phyloP scores from a whole-genome alignment of 2,113 vertebrate species.

The Tetraodon nigroviridis region DNA sequence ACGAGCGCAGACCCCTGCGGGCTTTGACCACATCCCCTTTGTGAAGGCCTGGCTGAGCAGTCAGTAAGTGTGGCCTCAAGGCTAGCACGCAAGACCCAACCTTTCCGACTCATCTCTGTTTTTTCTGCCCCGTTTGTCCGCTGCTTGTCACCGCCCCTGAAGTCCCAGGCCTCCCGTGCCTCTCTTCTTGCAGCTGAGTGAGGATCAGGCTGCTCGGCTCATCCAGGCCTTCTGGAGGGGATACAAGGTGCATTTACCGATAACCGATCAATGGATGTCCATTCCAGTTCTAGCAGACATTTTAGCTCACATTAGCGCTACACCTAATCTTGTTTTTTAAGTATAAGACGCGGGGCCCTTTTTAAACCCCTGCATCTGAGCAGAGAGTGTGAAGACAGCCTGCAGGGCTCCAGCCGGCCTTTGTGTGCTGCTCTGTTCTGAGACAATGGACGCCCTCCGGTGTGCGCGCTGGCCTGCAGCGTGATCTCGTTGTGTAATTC shows the following conservation, averaged over 20 bases:
- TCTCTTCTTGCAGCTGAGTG: constrained; percentile 77
- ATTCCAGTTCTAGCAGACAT: too few relatives aligned
- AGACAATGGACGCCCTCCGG: constrained; percentile 7
- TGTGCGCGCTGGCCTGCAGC: constrained; percentile 17
- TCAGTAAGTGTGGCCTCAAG: constrained; percentile 78
- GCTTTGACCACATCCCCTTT: constrained; percentile 85
- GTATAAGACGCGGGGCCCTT: too few relatives aligned
- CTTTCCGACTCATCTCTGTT: background rate
- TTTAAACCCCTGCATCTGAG: background rate
- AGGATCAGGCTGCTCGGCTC: constrained; percentile 76
- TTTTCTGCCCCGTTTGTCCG: background rate
- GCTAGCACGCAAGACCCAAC: background rate
- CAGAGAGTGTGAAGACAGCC: constrained; percentile 5
- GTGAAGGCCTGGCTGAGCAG: constrained; percentile 79
- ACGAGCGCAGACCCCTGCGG: constrained; percentile 64
- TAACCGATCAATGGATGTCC: too few relatives aligned
- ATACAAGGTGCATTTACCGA: constrained; percentile 77
- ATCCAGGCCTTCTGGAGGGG: constrained; percentile 94
- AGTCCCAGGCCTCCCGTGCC: constrained; percentile 82
- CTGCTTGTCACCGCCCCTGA: constrained; percentile 22
- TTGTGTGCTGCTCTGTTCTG: constrained; percentile 10
- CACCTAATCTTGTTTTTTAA: too few relatives aligned
- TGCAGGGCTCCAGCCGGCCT: background rate
- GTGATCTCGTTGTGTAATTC: constrained; percentile 49
- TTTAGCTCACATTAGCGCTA: too few relatives aligned